Conservation (phyloP, 2,888 invertebrate species). For the Tanypteryx hageni region DNA sequence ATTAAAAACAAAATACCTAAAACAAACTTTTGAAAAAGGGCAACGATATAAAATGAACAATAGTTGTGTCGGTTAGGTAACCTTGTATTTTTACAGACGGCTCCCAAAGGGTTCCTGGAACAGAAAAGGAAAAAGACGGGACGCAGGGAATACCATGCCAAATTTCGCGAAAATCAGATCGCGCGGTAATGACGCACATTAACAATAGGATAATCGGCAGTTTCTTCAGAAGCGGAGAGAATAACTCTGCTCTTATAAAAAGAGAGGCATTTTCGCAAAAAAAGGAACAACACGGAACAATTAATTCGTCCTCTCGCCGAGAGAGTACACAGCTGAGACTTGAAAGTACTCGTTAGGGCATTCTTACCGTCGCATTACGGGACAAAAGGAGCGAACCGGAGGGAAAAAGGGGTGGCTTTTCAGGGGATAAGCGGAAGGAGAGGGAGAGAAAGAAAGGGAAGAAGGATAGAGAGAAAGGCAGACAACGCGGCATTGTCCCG, state of each 20-base stretch:
- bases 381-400: background rate
- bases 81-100: too few relatives aligned
- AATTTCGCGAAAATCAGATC: background rate
- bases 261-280: background rate
- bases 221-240: background rate
- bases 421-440: background rate
- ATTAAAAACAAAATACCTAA: too few relatives aligned
- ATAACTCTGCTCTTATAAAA: background rate
- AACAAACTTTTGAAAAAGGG: too few relatives aligned
- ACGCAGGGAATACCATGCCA: background rate
- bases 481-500: slow-evolving; percentile 51
- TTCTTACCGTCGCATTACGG: slow-evolving; percentile 45
- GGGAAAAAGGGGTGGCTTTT: background rate
- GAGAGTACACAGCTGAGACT: background rate
- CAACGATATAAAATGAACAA: too few relatives aligned
- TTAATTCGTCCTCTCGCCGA: background rate
- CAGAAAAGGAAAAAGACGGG: background rate
- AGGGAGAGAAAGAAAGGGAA: background rate
- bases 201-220: background rate
- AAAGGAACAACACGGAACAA: background rate
- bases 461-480: background rate
- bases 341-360: slow-evolving; percentile 54
- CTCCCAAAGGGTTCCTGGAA: background rate
- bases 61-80: too few relatives aligned
- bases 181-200: background rate